A percentile compares a stretch with the other conserved stretches of the same genome.
phyloP scores from a whole-genome alignment of 92 coral and sea anemone genomes.

The Umimayanthus chanpuru region DNA sequence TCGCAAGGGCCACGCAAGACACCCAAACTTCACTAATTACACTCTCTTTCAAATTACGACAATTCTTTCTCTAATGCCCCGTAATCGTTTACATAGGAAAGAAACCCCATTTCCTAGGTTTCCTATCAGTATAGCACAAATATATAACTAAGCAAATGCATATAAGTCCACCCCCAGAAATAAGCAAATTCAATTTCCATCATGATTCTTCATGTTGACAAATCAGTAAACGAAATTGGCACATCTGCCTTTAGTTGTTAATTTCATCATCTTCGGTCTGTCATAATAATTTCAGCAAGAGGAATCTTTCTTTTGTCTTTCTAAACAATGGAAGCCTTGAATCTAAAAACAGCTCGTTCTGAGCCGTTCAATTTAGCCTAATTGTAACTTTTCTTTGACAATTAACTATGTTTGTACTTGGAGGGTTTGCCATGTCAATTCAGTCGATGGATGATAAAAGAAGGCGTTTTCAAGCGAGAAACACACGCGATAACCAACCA shows the following conservation, averaged over 20 bases:
- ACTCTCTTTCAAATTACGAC: slow-evolving; percentile 37
- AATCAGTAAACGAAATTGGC: slow-evolving; percentile 95
- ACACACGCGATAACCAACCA: slow-evolving; percentile 76
- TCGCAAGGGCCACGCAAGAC: not conserved
- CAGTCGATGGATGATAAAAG: slow-evolving; percentile 74
- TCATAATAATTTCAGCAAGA: slow-evolving; percentile 86
- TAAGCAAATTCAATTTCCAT: slow-evolving; percentile 59
- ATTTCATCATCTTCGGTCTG: slow-evolving; percentile 81
- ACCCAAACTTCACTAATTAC: slow-evolving; percentile 28
- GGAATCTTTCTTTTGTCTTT: slow-evolving; percentile 71
- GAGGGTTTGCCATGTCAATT: slow-evolving; percentile 72
- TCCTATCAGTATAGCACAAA: slow-evolving; percentile 50
- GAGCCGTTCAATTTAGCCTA: slow-evolving; percentile 71
- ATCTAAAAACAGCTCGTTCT: slow-evolving; percentile 42
- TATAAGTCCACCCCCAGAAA: slow-evolving; percentile 53
- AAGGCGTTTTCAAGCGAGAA: slow-evolving; percentile 64
- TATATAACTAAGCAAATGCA: slow-evolving; percentile 52
- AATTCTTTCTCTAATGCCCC: slow-evolving; percentile 45
- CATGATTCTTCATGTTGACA: slow-evolving; percentile 66
- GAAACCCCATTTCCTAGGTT: slow-evolving; percentile 48
- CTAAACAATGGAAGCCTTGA: slow-evolving; percentile 59
- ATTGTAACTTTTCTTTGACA: slow-evolving; percentile 96
- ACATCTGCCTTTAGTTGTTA: slow-evolving; percentile 93
- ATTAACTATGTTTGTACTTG: slow-evolving; percentile 85
- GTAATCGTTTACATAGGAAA: slow-evolving; percentile 51